These are phyloP conservation scores for Anticlea derivata DNA, from an alignment of 2,888 invertebrate species.

Conservation along the genomic window DNA sequence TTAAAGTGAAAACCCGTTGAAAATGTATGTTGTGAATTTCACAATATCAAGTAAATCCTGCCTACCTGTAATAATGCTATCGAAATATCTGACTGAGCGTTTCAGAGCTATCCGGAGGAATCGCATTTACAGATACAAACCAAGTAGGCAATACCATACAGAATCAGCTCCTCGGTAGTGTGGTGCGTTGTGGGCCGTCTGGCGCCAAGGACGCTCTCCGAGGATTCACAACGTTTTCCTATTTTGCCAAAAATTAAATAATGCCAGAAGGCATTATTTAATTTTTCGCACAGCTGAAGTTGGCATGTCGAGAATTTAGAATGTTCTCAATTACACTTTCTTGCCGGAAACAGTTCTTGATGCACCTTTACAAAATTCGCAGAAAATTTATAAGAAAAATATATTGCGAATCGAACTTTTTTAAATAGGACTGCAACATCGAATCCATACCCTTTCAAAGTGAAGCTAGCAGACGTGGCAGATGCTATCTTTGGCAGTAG, in stretches of 20 bases:
- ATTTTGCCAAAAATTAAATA: constrained; percentile 20
- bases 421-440: constrained; percentile 6
- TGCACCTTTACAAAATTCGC: neutral
- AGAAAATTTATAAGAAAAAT: constrained; percentile 2
- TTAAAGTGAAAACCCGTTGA: too few relatives aligned
- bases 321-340: constrained; percentile 31
- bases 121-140: too few relatives aligned
- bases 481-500: neutral
- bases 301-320: constrained; percentile 32
- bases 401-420: constrained; percentile 11
- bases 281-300: constrained; percentile 33
- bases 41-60: too few relatives aligned
- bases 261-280: constrained; percentile 33
- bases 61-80: too few relatives aligned
- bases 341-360: constrained; percentile 7
- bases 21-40: too few relatives aligned
- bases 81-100: too few relatives aligned
- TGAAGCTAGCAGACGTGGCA: constrained; percentile 3
- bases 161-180: neutral
- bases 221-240: constrained; percentile 29
- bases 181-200: constrained; percentile 6
- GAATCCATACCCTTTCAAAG: constrained; percentile 11
- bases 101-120: too few relatives aligned
- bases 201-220: constrained; percentile 33
- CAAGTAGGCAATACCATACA: too few relatives aligned